Percentiles rank a stretch among this genome's conserved stretches.
Conservation (phyloP, 2,888 invertebrate species). For the Andrena marginata region DNA sequence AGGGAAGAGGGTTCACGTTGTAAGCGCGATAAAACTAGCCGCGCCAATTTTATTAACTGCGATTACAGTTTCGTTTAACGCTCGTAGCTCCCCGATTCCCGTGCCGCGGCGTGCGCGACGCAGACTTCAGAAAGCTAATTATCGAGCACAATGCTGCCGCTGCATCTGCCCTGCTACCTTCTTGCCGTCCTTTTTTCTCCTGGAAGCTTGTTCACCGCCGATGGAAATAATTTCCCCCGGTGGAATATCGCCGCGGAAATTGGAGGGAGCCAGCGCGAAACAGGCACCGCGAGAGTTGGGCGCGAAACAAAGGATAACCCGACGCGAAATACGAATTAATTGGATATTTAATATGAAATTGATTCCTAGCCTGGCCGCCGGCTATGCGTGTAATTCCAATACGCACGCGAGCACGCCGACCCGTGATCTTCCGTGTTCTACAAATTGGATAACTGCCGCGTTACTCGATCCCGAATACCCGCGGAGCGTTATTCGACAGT, state of each 20-base stretch:
- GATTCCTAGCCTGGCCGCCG: constrained; percentile 13
- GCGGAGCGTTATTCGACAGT: not conserved
- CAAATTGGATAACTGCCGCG: constrained; percentile 47
- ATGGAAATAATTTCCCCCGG: constrained; percentile 26
- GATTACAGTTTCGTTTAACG: constrained; percentile 27
- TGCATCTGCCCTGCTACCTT: not conserved
- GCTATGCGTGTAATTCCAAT: constrained; percentile 22
- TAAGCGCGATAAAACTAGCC: constrained; percentile 26
- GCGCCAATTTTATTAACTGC: constrained; percentile 40
- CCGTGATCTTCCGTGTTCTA: constrained; percentile 23
- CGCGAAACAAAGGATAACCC: constrained; percentile 5
- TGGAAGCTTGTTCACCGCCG: not conserved
- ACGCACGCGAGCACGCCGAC: not conserved
- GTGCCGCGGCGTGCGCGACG: not conserved
- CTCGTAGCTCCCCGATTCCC: constrained; percentile 7
- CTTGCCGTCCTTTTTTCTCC: constrained; percentile 1
- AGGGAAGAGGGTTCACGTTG: constrained; percentile 4
- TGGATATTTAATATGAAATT: constrained; percentile 42
- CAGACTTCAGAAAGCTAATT: constrained; percentile 36
- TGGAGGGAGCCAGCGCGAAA: not conserved
- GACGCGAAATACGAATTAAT: constrained; percentile 32
- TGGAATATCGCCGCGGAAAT: constrained; percentile 28
- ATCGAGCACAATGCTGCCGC: constrained; percentile 23
- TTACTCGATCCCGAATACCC: constrained; percentile 3
- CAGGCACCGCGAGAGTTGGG: not conserved